These are phyloP conservation scores for Pachyramphus minor DNA, from an alignment of 2,113 vertebrate species.

Conservation along the genomic window DNA sequence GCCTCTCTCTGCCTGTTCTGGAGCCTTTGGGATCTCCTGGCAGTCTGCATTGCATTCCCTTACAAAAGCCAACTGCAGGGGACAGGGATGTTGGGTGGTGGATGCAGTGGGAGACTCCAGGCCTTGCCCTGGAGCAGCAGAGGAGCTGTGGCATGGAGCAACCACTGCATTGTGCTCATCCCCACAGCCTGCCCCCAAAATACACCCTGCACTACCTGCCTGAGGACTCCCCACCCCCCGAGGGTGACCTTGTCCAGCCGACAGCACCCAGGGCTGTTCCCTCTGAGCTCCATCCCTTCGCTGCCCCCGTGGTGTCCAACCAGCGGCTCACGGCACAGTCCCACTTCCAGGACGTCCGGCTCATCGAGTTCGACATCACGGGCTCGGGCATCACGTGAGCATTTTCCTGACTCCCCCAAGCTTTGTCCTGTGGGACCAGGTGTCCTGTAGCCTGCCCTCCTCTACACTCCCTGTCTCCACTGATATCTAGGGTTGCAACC, in stretches of 20 bases:
- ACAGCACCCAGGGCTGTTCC: not conserved
- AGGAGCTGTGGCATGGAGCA: not conserved
- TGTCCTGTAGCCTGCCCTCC: not conserved
- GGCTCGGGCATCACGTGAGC: conserved; percentile 86
- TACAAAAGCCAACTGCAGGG: not conserved
- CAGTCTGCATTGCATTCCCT: not conserved
- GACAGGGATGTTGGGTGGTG: not conserved
- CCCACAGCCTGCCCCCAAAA: conserved; percentile 81
- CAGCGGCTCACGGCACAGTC: conserved; percentile 76
- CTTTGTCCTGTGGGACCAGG: fast-evolving
- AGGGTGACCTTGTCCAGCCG: not conserved
- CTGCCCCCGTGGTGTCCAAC: conserved; percentile 79
- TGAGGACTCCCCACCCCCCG: not conserved
- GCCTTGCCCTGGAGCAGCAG: not conserved
- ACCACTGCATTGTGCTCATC: not conserved
- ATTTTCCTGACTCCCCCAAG: not conserved
- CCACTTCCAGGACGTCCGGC: conserved; percentile 94
- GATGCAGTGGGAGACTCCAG: not conserved
- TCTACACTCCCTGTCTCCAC: not conserved
- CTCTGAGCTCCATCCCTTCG: conserved; percentile 73
- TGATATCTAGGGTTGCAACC: not conserved
- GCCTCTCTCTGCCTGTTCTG: not conserved
- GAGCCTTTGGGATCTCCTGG: not conserved
- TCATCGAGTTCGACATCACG: conserved; percentile 84
- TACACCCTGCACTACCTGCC: conserved; percentile 80